Evolutionary conservation across 2,113 vertebrate genomes (phyloP).

Genomic region (Amia ocellicauda): DNA sequence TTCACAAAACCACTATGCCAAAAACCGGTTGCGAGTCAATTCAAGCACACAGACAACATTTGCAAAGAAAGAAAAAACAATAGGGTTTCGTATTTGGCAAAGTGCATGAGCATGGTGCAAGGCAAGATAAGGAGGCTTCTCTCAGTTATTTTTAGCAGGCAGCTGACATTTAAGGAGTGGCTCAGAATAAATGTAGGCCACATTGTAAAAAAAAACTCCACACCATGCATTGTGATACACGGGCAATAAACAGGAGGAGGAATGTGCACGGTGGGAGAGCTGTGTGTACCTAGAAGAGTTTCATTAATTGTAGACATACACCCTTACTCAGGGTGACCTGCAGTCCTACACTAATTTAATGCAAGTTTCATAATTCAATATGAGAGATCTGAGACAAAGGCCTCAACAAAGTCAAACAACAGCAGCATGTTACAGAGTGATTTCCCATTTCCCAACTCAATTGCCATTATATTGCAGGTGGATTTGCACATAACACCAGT

Average conservation of each 20-base stretch:
- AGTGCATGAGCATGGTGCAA: constrained; percentile 1
- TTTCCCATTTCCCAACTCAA: no score
- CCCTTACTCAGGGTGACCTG: background rate
- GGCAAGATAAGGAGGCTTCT: background rate
- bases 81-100: constrained; percentile 19
- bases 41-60: background rate
- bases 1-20: background rate
- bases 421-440: no score
- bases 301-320: background rate
- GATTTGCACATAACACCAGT: no score
- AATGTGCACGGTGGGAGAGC: no score
- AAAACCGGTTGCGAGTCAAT: constrained; percentile 5
- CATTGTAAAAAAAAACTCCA: background rate
- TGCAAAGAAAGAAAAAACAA: background rate
- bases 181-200: constrained; percentile 7
- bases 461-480: no score
- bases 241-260: background rate
- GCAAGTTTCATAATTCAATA: background rate
- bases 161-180: constrained; percentile 12
- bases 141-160: constrained; percentile 4
- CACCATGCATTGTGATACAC: background rate
- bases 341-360: background rate
- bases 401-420: background rate
- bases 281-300: constrained; percentile 1
- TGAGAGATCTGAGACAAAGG: background rate